Evolutionary conservation across 2,797 vertebrate species (phyloP), one percentile per base, ranked within the genome.

Genomic region (Acipenser ruthenus): DNA sequence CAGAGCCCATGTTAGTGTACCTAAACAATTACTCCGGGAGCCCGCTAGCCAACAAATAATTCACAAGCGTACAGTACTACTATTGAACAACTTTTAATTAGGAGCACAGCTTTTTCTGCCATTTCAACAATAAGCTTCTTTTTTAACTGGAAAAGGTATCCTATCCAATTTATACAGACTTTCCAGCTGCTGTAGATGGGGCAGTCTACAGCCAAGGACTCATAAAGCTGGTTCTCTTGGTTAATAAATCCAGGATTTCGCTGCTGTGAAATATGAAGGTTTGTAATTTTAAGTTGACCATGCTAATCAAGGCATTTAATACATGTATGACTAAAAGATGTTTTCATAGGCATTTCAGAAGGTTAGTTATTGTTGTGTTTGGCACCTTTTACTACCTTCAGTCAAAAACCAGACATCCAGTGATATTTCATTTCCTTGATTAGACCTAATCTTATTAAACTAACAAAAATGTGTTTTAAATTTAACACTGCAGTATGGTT

Each of bases 81-180:
- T 81, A 85, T 86, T 72, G 79, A 84, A 83, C 85, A 84, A 73
- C 71, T 77, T 79, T 75, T 82, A 80, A 81, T 79, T 77, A 81
- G 76, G 77, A 85, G 75, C 72, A 75, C 71, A 47, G 82, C 69
- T 78, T 82, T 76, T 66, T 72, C 80, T 82, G 83, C 83, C 84
- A 89, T 87, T 88, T 87, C 69, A 90, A 86, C 79, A 83, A 79
- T 83, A 87, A 83, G 82, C 81, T 82, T 66, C 67, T 75, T 86
- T 82, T 84, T 85, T 81, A 84, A 83, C 74, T 80, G 49, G 12
- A 72, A 79, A 83, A 79, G 75, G 72, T 80, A 68, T 73, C 82
- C 82, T 84, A 87, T 84, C 86, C 88, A 77, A 79, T 83, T 88
- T 86, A 86, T 83, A 81, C 82, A 86, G 84, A 88, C 82, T 89